Evolutionary conservation across 1,140 invertebrate genomes (phyloP).

Genomic region (Drosophila tropicalis): DNA sequence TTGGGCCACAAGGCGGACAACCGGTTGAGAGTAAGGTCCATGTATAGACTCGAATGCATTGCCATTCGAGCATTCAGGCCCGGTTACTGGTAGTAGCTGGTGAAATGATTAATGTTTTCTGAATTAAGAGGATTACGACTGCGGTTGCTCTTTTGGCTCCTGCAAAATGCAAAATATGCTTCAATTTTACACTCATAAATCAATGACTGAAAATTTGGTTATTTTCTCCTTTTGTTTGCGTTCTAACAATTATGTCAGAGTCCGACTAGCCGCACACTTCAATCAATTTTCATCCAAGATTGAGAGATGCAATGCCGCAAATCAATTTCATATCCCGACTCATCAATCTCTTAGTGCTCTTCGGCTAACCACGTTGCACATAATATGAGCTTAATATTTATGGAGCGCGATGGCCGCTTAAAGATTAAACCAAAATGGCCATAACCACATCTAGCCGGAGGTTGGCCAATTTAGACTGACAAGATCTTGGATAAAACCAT

Average conservation of each 20-base stretch:
- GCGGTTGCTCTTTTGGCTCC: conserved; percentile 24
- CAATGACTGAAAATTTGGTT: conserved; percentile 22
- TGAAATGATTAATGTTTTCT: conserved; percentile 60
- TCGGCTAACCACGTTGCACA: neutral
- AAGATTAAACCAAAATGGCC: conserved; percentile 58
- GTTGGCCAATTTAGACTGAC: conserved; percentile 50
- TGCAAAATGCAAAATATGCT: conserved; percentile 37
- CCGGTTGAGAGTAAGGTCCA: conserved; percentile 28
- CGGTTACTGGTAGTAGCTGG: conserved; percentile 47
- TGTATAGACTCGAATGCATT: too few species aligned
- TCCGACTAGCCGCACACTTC: conserved; percentile 25
- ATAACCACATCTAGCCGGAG: conserved; percentile 45
- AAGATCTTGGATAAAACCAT: conserved; percentile 10
- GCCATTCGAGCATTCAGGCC: conserved; percentile 51
- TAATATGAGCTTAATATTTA: conserved; percentile 60
- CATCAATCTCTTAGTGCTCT: conserved; percentile 33
- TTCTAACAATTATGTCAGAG: conserved; percentile 60
- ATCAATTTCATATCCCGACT: conserved; percentile 50
- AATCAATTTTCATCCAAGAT: conserved; percentile 53
- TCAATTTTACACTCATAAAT: conserved; percentile 43
- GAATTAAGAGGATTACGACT: conserved; percentile 5
- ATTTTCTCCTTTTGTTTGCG: conserved; percentile 9
- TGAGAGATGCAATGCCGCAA: conserved; percentile 61
- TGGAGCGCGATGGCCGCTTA: conserved; percentile 41
- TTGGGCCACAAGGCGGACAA: conserved; percentile 8